Evolutionary conservation across 2,888 invertebrate genomes (phyloP), one percentile per base, ranked within the genome.

Genomic region (Melinopterus prodromus): DNA sequence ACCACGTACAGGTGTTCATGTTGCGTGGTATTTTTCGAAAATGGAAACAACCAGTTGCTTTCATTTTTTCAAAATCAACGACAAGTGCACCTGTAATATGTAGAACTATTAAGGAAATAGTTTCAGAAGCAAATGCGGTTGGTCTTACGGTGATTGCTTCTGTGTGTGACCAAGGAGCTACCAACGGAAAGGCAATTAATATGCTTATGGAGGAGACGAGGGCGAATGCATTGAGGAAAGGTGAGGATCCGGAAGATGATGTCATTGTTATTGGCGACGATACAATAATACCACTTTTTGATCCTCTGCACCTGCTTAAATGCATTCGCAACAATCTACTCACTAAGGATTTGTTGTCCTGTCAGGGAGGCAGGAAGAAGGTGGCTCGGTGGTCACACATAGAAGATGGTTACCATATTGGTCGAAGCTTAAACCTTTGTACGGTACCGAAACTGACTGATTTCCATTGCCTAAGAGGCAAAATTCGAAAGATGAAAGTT

Each of bases 401-500:
- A 14, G 36, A 77, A 36, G 14, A 16, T 76, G 81, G 83, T 70
- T 83, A 84, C 80, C 77, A 83, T 12, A 35, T 75, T 0, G 82
- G 83, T 37, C 82, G 82, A 38, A n/a, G 36, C 14, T 78, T 80
- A 69, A 53, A 75, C 16, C 35, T 80, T 14, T 70, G 82, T 77
- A 16, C 78, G 35, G 81, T 80, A 9, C 79, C 82, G 4, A 84
- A 82, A 80, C 76, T 83, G 7, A 84, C 83, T 6, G 81, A 84
- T 71, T 69, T 81, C 6, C 83, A 83, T 80, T 79, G 83, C 71
- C 75, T 80, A 70, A 81, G 82, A 4, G 81, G 37, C 16, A 81
- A 80, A 75, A 84, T 83, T 78, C 76, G 82, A 78, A 84, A 82
- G 81, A 84, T 83, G 81, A 80, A 80, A 71, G 83, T 83, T 14